Conservation (phyloP, 2,113 vertebrate genomes). For the Poeciliopsis prolifica region DNA sequence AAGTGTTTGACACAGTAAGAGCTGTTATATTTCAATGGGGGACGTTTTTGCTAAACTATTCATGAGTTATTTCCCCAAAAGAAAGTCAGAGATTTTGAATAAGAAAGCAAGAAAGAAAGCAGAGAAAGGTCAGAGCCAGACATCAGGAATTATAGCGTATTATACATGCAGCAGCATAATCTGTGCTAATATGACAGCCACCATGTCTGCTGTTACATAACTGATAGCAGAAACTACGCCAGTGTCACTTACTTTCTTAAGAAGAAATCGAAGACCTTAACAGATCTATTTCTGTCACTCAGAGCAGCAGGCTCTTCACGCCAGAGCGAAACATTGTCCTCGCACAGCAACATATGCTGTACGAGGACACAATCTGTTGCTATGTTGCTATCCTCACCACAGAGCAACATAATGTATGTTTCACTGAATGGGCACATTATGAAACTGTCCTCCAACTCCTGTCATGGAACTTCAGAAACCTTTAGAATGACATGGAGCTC, state of each 20-base stretch:
- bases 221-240: constrained; percentile 22
- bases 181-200: constrained; percentile 34
- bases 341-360: constrained; percentile 9
- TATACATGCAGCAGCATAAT: constrained; percentile 28
- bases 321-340: constrained; percentile 34
- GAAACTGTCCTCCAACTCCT: constrained; percentile 23
- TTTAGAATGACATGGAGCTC: constrained; percentile 38
- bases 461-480: constrained; percentile 32
- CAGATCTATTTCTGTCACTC: constrained; percentile 30
- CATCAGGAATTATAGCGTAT: neutral
- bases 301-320: constrained; percentile 37
- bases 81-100: neutral
- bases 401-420: constrained; percentile 44
- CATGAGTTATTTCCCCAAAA: no score
- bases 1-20: no score
- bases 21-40: no score
- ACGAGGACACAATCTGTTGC: no score
- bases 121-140: neutral
- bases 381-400: constrained; percentile 4
- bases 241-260: neutral
- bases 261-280: constrained; percentile 29
- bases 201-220: constrained; percentile 30
- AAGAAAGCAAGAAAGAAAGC: no score
- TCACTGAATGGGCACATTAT: constrained; percentile 31
- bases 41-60: no score